Percentiles rank a stretch among this genome's conserved stretches.
Conservation (phyloP, 2,797 vertebrate genomes). For the Leptatherina wallacei region DNA sequence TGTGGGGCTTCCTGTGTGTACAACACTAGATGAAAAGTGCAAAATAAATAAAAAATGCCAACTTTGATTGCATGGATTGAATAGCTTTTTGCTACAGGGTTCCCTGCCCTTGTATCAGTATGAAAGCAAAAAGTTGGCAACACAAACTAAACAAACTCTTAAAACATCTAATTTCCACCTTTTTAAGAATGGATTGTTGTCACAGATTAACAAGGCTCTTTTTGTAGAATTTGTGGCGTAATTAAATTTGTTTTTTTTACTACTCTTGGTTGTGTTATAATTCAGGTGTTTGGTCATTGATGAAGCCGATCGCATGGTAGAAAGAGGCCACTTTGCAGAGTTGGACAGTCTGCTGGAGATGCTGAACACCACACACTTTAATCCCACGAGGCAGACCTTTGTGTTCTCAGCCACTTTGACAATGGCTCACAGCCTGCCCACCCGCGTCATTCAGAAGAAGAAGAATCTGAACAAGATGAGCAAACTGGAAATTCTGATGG, state of each 20-base stretch:
- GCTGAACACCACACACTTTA: constrained; percentile 90
- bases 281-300: constrained; percentile 95
- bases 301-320: constrained; percentile 97
- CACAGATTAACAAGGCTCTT: not conserved
- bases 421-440: constrained; percentile 87
- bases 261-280: not conserved
- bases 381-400: constrained; percentile 91
- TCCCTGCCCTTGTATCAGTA: not conserved
- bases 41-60: not conserved
- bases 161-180: not conserved
- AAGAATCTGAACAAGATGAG: constrained; percentile 86
- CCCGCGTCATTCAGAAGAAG: constrained; percentile 90
- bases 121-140: not conserved
- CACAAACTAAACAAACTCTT: not conserved
- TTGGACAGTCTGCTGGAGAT: constrained; percentile 93
- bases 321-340: constrained; percentile 95
- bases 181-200: not conserved
- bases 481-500: constrained; percentile 90
- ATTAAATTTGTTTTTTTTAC: not conserved
- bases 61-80: not conserved
- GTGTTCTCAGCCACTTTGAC: constrained; percentile 98
- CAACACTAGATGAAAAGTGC: not conserved
- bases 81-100: not conserved
- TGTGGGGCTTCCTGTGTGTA: not conserved
- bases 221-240: not conserved